Conservation (phyloP, 2,113 vertebrate species). For the Cephalophus harveyi region DNA sequence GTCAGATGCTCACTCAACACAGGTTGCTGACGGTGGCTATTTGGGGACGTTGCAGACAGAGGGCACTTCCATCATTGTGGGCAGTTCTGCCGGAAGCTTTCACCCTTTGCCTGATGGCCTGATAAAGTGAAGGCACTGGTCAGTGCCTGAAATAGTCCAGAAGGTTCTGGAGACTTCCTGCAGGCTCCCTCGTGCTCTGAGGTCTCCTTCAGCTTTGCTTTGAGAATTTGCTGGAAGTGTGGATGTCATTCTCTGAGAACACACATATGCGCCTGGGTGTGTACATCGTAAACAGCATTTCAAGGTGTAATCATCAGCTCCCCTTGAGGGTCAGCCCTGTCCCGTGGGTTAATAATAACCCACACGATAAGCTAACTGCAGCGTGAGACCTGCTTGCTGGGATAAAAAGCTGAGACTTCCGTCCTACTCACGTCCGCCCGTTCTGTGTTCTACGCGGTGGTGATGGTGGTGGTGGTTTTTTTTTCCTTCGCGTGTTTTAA, state of each 20-base stretch:
- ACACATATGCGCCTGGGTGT: accelerated
- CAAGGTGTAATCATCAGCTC: background rate
- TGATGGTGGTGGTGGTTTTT: background rate
- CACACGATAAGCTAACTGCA: accelerated
- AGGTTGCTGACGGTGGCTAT: background rate
- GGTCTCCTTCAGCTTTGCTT: background rate
- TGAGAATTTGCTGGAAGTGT: background rate
- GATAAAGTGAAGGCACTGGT: background rate
- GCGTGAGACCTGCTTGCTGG: background rate
- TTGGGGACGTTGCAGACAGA: background rate
- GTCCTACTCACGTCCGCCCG: accelerated
- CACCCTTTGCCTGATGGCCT: background rate
- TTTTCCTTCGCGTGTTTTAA: background rate
- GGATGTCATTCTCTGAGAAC: background rate
- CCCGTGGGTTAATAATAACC: background rate
- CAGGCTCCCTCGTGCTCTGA: background rate
- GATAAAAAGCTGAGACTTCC: background rate
- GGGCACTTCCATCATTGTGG: background rate
- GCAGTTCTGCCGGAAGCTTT: background rate
- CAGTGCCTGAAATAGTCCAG: too few relatives aligned
- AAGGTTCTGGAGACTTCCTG: background rate
- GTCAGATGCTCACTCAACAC: background rate
- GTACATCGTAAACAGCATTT: background rate
- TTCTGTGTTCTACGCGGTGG: background rate
- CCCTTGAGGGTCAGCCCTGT: background rate